phyloP scores from a whole-genome alignment of 2,797 vertebrate species.

The Cryptoprocta ferox region DNA sequence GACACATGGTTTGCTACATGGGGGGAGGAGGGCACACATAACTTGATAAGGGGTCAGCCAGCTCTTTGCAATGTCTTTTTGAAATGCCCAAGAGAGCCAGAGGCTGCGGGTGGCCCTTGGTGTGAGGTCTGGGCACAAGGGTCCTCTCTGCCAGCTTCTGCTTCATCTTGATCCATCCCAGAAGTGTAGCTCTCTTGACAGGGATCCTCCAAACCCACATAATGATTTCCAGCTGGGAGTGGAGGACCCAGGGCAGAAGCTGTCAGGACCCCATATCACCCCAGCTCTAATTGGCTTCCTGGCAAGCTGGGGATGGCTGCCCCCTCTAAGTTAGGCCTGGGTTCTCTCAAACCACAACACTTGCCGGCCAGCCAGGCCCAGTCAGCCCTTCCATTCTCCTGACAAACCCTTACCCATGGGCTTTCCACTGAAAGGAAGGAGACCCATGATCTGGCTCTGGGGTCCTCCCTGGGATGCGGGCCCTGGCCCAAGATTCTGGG shows the following conservation, averaged over 20 bases:
- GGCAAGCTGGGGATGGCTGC: background rate
- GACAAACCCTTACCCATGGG: background rate
- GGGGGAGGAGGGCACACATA: background rate
- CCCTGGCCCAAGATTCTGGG: background rate
- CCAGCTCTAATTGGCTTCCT: slow-evolving; percentile 50
- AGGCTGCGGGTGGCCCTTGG: background rate
- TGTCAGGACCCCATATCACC: slow-evolving; percentile 29
- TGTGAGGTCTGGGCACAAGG: slow-evolving; percentile 68
- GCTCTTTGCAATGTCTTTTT: slow-evolving; percentile 71
- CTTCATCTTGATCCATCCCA: slow-evolving; percentile 74
- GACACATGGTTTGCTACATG: background rate
- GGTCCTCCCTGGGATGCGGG: background rate
- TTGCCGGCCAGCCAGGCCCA: slow-evolving; percentile 2
- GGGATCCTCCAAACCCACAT: slow-evolving; percentile 59
- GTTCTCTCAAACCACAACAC: slow-evolving; percentile 68
- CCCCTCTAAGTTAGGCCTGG: slow-evolving; percentile 49
- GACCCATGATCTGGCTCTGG: background rate
- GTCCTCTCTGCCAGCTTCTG: slow-evolving; percentile 60
- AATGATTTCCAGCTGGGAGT: slow-evolving; percentile 71
- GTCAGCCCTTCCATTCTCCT: background rate
- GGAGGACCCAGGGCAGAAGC: slow-evolving; percentile 51
- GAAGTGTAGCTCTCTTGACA: slow-evolving; percentile 65
- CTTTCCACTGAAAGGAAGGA: background rate
- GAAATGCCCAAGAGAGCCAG: slow-evolving; percentile 36
- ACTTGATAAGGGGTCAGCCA: slow-evolving; percentile 32